These are phyloP conservation scores for Bradypodion ventrale DNA, from an alignment of 2,797 vertebrate species.

Conservation along the genomic window DNA sequence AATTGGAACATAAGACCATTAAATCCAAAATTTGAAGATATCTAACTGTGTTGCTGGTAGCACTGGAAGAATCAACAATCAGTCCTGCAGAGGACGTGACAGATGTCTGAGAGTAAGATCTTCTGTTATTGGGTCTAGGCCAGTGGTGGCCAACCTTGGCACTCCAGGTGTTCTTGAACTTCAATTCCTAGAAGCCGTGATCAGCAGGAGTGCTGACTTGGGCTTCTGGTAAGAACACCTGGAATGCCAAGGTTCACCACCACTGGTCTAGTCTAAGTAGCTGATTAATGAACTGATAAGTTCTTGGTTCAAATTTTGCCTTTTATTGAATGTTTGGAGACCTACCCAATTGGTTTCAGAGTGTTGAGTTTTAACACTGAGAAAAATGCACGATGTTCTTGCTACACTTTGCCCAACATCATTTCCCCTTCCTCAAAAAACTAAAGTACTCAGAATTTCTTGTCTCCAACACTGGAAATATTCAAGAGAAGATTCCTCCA, in stretches of 20 bases:
- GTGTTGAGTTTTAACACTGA: not conserved
- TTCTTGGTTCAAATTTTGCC: slow-evolving; percentile 1
- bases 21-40: not conserved
- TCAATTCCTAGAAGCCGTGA: no score
- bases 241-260: no score
- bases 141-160: no score
- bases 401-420: not conserved
- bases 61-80: not conserved
- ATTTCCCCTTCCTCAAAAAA: not conserved
- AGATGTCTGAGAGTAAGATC: not conserved
- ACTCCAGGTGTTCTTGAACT: no score
- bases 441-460: not conserved
- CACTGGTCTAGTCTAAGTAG: not conserved
- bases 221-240: no score
- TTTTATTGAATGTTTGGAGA: not conserved
- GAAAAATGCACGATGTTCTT: not conserved
- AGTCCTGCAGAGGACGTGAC: not conserved
- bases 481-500: no score
- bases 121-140: not conserved
- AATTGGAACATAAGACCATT: not conserved
- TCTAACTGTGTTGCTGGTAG: not conserved
- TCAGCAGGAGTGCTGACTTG: no score
- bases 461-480: no score
- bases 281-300: not conserved
- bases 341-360: not conserved